A percentile compares a stretch with the other conserved stretches of the same genome.
phyloP scores from a whole-genome alignment of 2,797 vertebrate genomes.

The Rhinatrema bivittatum region DNA sequence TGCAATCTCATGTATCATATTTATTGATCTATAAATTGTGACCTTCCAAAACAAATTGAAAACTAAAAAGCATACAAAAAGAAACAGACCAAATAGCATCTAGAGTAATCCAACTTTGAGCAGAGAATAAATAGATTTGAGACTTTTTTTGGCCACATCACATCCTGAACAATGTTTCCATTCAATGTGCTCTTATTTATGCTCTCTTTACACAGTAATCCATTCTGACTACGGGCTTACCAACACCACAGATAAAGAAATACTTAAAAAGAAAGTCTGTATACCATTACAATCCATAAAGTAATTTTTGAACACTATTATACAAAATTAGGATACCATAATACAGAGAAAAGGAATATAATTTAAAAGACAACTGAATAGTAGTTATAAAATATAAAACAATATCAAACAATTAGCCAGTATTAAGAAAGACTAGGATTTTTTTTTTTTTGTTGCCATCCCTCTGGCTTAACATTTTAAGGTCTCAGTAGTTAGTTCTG shows the following conservation, averaged over 20 bases:
- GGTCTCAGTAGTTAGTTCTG: not conserved
- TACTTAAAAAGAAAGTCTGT: not conserved
- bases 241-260: not conserved
- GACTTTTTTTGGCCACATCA: not conserved
- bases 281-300: conserved; percentile 1
- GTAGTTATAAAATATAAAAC: no score
- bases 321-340: no score
- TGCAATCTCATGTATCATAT: not conserved
- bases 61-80: conserved; percentile 8
- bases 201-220: not conserved
- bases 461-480: no score
- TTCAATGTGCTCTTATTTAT: conserved; percentile 2
- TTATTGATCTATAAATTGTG: not conserved
- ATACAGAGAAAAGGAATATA: no score
- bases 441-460: no score
- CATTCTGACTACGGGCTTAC: conserved; percentile 1
- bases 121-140: conserved; percentile 6
- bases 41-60: conserved; percentile 10
- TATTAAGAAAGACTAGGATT: no score
- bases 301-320: not conserved
- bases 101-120: conserved; percentile 13
- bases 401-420: not conserved
- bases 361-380: no score
- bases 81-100: conserved; percentile 3
- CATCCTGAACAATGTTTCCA: conserved; percentile 6